Base-by-base conservation (phyloP, 2,797 vertebrate genomes). In the Leptoclinus maculatus region DNA sequence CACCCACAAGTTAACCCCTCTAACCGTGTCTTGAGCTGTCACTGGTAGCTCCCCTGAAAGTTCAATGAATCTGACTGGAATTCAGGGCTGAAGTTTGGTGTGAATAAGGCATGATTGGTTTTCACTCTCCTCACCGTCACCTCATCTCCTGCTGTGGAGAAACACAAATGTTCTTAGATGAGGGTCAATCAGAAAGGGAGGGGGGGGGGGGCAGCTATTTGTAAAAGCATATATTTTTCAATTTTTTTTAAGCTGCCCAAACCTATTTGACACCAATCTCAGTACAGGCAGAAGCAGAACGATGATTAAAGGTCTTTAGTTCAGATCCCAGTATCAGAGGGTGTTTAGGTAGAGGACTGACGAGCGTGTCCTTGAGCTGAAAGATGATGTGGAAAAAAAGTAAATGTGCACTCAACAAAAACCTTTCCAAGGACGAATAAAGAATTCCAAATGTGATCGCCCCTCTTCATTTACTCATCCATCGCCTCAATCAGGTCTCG, bases 381-480 rank as follows among this genome's bases (percentile, higher is more conserved):
- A 56, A 58, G 19, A 76, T 0, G 39, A 9, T n/a, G 59, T 16
- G 6, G 4, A 29, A 11, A 34, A 70, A 58, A 68, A 17, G 34
- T 53, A n/a, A 66, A 83, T 21, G 21, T 47, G 29, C 45, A 34
- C 63, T 65, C 12, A 27, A 34, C 11, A 39, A 49, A 63, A 74
- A 49, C 36, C 67, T 57, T 57, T 14, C n/a, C 7, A 16, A 29
- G 13, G 38, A 66, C 47, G 56, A 71, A 64, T 71, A 39, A 59
- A 78, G 73, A 62, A 75, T 79, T 68, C 1, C 65, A 41, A 78
- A 16, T 66, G 78, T 58, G 34, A 86, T 63, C 27, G 25, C 7
- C 23, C 23, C 41, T 57, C 81, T 43, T 45, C 54, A 19, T 17
- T 47, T 9, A 23, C 63, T 83, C 47, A 39, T 74, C 60, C 39